Conservation (phyloP, 37 sponge, comb jelly and placozoan species). For the Geodia barretti region DNA sequence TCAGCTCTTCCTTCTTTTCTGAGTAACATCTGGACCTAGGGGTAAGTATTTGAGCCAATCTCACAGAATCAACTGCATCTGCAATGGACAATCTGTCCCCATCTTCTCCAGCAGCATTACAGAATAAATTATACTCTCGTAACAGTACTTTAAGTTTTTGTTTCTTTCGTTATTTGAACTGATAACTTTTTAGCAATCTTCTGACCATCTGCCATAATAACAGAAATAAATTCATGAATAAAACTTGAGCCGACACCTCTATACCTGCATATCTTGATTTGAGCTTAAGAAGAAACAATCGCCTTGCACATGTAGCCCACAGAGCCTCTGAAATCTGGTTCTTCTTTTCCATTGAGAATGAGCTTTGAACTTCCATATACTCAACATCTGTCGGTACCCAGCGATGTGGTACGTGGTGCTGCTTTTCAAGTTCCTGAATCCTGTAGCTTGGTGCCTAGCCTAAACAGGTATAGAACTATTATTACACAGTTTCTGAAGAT, state of each 20-base stretch:
- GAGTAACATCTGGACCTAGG: background rate
- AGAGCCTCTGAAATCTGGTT: background rate
- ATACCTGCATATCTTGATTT: background rate
- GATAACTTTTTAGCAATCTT: background rate
- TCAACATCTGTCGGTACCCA: background rate
- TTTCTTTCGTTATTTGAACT: background rate
- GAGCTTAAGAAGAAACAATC: background rate
- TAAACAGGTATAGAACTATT: no score
- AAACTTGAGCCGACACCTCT: no score
- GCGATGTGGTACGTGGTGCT: background rate
- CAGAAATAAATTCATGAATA: no score
- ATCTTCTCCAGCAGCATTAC: background rate
- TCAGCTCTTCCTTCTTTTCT: background rate
- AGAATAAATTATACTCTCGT: background rate
- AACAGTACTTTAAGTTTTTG: background rate
- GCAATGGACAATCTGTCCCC: background rate
- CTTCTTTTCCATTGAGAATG: background rate
- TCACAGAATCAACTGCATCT: no score
- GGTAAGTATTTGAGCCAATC: background rate
- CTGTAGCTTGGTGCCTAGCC: no score
- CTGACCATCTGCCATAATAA: background rate
- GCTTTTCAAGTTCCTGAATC: background rate
- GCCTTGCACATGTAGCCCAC: background rate
- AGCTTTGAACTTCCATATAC: background rate
- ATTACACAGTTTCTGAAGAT: no score